These are phyloP conservation scores for Criorhina ranunculi DNA, from an alignment of 2,888 invertebrate species.

Conservation along the genomic window DNA sequence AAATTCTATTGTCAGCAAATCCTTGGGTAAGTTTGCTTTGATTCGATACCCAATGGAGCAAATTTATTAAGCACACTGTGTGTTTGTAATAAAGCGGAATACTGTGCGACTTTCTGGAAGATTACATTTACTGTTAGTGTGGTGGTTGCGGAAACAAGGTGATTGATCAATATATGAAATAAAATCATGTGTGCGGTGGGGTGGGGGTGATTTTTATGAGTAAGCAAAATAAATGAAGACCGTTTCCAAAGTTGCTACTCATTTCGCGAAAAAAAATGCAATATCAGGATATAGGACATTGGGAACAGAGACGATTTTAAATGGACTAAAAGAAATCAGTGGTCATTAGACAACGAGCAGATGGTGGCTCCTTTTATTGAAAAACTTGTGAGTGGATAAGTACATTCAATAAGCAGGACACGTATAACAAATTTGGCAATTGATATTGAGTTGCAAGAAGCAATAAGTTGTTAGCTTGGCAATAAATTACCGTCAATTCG, in stretches of 20 bases:
- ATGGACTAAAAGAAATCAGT: slow-evolving; percentile 6
- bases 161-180: slow-evolving; percentile 39
- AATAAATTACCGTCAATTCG: too few relatives aligned
- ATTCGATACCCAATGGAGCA: slow-evolving; percentile 51
- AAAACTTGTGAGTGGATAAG: background rate
- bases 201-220: slow-evolving; percentile 1
- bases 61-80: slow-evolving; percentile 51
- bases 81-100: slow-evolving; percentile 21
- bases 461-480: too few relatives aligned
- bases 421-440: background rate
- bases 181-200: slow-evolving; percentile 33
- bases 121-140: slow-evolving; percentile 17
- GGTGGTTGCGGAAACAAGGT: slow-evolving; percentile 13
- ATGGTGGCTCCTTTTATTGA: slow-evolving; percentile 13
- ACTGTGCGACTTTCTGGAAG: slow-evolving; percentile 33
- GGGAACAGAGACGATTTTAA: background rate
- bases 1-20: slow-evolving; percentile 68
- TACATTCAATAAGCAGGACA: background rate
- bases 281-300: slow-evolving; percentile 1
- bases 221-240: slow-evolving; percentile 16
- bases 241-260: slow-evolving; percentile 4
- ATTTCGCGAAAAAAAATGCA: background rate
- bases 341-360: background rate
- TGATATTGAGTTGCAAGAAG: background rate
- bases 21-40: slow-evolving; percentile 30